A percentile compares a stretch with the other conserved stretches of the same genome.
These are phyloP conservation scores for Pinctada fucata DNA, from an alignment of 2,888 invertebrate genomes.

Conservation along the genomic window DNA sequence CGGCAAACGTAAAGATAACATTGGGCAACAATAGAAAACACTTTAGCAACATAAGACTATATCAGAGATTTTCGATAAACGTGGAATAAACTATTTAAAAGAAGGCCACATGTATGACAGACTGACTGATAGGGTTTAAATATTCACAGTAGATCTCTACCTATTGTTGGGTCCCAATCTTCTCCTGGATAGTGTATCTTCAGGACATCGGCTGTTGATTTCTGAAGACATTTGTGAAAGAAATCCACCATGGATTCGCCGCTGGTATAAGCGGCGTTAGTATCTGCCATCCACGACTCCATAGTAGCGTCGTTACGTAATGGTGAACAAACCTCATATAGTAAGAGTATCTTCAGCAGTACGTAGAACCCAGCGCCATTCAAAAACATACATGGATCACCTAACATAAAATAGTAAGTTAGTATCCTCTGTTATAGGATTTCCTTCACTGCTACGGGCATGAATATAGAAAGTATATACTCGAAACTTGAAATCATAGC, in stretches of 20 bases:
- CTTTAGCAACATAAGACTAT: no score
- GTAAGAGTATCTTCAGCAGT: slow-evolving; percentile 16
- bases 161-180: slow-evolving; percentile 19
- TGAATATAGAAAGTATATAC: no score
- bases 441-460: no score
- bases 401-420: background rate
- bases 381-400: slow-evolving; percentile 23
- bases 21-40: no score
- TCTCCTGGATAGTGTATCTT: slow-evolving; percentile 10
- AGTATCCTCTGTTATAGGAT: no score
- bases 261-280: background rate
- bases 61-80: no score
- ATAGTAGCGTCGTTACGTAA: slow-evolving; percentile 9
- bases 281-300: slow-evolving; percentile 2
- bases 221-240: slow-evolving; percentile 3
- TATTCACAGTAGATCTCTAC: background rate
- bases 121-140: no score
- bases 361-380: slow-evolving; percentile 17
- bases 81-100: no score
- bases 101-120: no score
- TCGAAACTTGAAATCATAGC: no score
- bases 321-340: slow-evolving; percentile 23
- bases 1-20: no score
- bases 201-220: background rate
- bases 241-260: background rate